Percentiles rank a stretch among this genome's conserved stretches.
phyloP scores from a whole-genome alignment of 2,888 invertebrate genomes.

The Drosophila pseudotalamancana region DNA sequence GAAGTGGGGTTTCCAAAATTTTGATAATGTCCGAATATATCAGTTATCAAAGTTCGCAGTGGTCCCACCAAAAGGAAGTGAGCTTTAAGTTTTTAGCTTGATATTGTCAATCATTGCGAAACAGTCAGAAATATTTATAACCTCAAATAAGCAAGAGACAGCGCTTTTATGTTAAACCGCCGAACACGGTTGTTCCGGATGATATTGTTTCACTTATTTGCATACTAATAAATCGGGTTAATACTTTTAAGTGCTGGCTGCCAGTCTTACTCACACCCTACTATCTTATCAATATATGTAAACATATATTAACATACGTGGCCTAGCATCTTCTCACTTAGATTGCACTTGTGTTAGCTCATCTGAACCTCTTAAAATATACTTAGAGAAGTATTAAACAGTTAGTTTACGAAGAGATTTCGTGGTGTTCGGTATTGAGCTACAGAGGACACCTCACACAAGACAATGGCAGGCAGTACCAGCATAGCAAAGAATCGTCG shows the following conservation, averaged over 20 bases:
- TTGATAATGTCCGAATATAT: neutral
- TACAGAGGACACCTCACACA: neutral
- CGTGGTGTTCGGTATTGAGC: constrained; percentile 14
- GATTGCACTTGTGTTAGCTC: too few species aligned
- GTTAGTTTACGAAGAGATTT: constrained; percentile 24
- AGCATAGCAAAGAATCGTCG: constrained; percentile 81
- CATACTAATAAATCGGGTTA: neutral
- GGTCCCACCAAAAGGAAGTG: neutral
- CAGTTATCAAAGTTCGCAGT: neutral
- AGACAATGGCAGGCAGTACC: constrained; percentile 22
- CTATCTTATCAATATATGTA: constrained; percentile 36
- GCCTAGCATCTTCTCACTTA: neutral
- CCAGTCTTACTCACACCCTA: constrained; percentile 1
- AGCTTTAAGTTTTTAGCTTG: neutral
- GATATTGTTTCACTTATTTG: neutral
- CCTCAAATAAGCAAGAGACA: neutral
- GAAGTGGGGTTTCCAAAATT: neutral
- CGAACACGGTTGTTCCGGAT: neutral
- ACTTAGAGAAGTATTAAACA: neutral
- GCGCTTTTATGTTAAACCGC: neutral
- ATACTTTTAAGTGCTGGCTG: neutral
- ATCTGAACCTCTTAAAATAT: constrained; percentile 28
- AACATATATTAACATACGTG: constrained; percentile 1
- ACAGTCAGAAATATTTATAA: neutral
- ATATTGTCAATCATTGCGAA: constrained; percentile 8